A percentile compares a stretch with the other conserved stretches of the same genome.
phyloP scores from a whole-genome alignment of 2,797 vertebrate genomes.

The Rhinogobio ventralis region DNA sequence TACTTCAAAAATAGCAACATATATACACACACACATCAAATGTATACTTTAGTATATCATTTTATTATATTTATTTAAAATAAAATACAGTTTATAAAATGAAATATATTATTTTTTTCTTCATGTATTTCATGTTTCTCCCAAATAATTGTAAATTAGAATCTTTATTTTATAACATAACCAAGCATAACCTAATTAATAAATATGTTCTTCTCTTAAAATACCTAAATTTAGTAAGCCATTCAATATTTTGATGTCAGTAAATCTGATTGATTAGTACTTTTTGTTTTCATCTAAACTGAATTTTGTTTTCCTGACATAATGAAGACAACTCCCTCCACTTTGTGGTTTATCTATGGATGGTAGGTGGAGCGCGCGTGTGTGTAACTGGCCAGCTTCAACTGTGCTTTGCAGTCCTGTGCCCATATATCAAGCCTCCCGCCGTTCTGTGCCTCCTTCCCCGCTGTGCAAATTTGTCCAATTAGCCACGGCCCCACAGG shows the following conservation, averaged over 20 bases:
- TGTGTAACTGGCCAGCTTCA: slow-evolving; percentile 28
- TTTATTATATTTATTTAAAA: not conserved
- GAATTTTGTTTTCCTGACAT: slow-evolving; percentile 1
- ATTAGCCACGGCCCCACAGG: slow-evolving; percentile 90
- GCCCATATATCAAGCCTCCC: slow-evolving; percentile 85
- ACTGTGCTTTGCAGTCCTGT: slow-evolving; percentile 51
- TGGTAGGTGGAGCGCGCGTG: slow-evolving; percentile 43
- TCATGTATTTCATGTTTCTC: not conserved
- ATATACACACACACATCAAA: too few relatives aligned
- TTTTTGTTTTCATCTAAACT: not conserved
- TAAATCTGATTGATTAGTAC: not conserved
- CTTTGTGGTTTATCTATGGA: slow-evolving; percentile 28
- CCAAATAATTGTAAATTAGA: not conserved
- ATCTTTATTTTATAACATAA: not conserved
- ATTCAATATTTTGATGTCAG: not conserved
- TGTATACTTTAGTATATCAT: not conserved
- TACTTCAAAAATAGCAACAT: not conserved
- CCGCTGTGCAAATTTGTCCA: slow-evolving; percentile 97
- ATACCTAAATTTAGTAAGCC: not conserved
- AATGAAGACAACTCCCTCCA: not conserved
- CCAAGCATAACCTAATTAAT: not conserved
- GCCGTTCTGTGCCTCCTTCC: slow-evolving; percentile 82
- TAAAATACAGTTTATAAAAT: not conserved
- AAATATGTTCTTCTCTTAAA: not conserved
- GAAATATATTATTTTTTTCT: not conserved